phyloP scores from a whole-genome alignment of 2,113 vertebrate genomes.

The Lampris incognitus region DNA sequence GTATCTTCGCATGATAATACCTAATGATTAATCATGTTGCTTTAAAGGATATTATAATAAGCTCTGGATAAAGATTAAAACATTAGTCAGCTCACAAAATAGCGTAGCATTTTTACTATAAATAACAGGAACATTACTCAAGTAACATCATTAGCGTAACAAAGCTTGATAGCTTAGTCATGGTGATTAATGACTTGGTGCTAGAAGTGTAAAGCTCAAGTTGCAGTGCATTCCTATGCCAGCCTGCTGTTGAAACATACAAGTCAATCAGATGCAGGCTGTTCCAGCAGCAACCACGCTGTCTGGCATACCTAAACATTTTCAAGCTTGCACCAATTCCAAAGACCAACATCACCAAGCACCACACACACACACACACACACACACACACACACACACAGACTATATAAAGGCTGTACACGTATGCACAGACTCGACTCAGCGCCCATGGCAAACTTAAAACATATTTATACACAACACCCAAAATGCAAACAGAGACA shows the following conservation, averaged over 20 bases:
- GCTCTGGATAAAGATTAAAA: not conserved
- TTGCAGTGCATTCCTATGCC: conserved; percentile 4
- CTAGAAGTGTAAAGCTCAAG: not conserved
- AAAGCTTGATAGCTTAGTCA: not conserved
- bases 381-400: not conserved
- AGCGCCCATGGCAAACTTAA: too few relatives aligned
- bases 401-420: not conserved
- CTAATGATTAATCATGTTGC: too few relatives aligned
- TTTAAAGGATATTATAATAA: too few relatives aligned
- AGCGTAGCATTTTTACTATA: not conserved
- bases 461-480: too few relatives aligned
- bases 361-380: conserved; percentile 20
- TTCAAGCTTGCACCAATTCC: conserved; percentile 67
- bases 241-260: conserved; percentile 34
- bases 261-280: conserved; percentile 58
- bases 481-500: too few relatives aligned
- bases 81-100: not conserved
- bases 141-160: conserved; percentile 19
- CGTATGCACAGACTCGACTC: too few relatives aligned
- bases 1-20: too few relatives aligned
- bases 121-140: not conserved
- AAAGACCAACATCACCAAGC: not conserved
- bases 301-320: conserved; percentile 65
- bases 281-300: conserved; percentile 37
- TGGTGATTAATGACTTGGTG: conserved; percentile 29